Evolutionary conservation across 2,113 vertebrate species (phyloP).

Genomic region (Carettochelys insculpta): DNA sequence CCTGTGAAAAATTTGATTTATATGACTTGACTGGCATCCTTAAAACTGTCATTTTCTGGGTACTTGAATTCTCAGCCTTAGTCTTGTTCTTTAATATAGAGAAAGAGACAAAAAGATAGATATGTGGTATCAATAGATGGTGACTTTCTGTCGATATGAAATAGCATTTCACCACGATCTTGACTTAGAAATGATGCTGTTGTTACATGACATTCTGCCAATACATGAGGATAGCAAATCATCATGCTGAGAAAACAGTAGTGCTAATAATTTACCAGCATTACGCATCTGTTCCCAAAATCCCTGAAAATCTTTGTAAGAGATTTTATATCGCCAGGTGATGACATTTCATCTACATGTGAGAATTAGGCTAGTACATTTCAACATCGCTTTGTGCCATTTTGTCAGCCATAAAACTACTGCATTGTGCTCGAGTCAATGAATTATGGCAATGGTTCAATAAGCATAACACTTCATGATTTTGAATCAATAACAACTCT

Average conservation of each 20-base stretch:
- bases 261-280: constrained; percentile 13
- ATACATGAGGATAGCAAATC: background rate
- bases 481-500: constrained; percentile 20
- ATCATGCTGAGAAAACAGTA: background rate
- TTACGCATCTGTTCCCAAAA: background rate
- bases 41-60: too few species aligned
- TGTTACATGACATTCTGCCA: background rate
- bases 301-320: background rate
- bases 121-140: background rate
- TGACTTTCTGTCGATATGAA: background rate
- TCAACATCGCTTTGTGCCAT: background rate
- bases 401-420: constrained; percentile 2
- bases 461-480: background rate
- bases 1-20: too few species aligned
- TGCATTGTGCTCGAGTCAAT: background rate
- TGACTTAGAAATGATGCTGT: background rate
- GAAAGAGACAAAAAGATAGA: background rate
- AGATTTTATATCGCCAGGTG: background rate
- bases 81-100: background rate
- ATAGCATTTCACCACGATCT: background rate
- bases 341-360: background rate
- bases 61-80: background rate
- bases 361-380: background rate
- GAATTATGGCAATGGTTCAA: background rate
- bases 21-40: too few species aligned